A percentile compares a stretch with the other conserved stretches of the same genome.
Evolutionary conservation across 2,888 invertebrate species (phyloP).

Genomic region (Ormyrus pomaceus): DNA sequence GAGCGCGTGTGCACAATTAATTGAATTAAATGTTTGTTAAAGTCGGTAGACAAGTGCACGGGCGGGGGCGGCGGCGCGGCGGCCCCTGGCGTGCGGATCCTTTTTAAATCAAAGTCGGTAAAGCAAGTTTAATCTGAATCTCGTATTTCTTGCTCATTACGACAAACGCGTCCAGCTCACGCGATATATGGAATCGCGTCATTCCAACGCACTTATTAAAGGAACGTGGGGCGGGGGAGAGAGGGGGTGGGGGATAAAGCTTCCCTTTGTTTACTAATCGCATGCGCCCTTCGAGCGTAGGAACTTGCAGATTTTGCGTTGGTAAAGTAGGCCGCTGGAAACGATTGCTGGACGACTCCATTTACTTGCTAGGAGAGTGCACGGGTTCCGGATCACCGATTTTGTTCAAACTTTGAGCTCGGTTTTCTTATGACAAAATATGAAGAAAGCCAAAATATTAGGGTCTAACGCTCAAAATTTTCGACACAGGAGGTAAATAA

Average conservation of each 20-base stretch:
- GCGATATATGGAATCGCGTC: slow-evolving; percentile 35
- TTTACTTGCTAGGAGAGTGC: too few species aligned
- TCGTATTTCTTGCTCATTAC: slow-evolving; percentile 42
- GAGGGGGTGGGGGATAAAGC: background rate
- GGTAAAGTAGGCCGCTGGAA: too few species aligned
- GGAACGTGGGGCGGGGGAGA: background rate
- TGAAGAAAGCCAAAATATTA: too few species aligned
- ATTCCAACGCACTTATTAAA: slow-evolving; percentile 19
- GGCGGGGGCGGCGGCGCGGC: background rate
- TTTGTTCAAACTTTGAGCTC: too few species aligned
- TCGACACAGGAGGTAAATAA: too few species aligned
- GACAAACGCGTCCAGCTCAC: slow-evolving; percentile 35
- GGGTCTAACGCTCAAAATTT: too few species aligned
- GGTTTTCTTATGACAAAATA: too few species aligned
- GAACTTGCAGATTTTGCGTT: too few species aligned
- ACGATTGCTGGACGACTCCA: too few species aligned
- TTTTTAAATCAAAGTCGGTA: slow-evolving; percentile 38
- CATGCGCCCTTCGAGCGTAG: background rate
- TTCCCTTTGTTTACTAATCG: background rate
- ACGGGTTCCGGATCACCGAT: too few species aligned
- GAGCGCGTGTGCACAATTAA: background rate
- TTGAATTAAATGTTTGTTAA: slow-evolving; percentile 43
- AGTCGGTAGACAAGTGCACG: slow-evolving; percentile 4
- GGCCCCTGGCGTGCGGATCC: slow-evolving; percentile 12
- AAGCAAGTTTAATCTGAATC: slow-evolving; percentile 29